Evolutionary conservation across 2,113 vertebrate species (phyloP).

Genomic region (Ornithorhynchus anatinus): DNA sequence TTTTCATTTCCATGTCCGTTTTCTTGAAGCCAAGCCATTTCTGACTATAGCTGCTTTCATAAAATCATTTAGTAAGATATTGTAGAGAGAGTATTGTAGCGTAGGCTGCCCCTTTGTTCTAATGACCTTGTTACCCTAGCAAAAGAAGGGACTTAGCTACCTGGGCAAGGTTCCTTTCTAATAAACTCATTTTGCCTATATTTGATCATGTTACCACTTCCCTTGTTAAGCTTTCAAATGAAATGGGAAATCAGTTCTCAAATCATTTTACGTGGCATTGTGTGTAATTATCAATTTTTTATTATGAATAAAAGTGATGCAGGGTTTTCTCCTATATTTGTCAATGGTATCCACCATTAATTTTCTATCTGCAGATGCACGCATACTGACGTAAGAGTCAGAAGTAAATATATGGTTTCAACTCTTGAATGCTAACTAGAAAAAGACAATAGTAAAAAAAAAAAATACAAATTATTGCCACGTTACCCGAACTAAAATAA

Average conservation of each 20-base stretch:
- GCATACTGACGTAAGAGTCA: too few relatives aligned
- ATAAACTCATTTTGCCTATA: neutral
- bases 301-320: too few relatives aligned
- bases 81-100: too few relatives aligned
- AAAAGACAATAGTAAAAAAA: neutral
- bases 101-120: too few relatives aligned
- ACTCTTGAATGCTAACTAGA: neutral
- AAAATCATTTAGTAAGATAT: too few relatives aligned
- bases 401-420: conserved; percentile 11
- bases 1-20: too few relatives aligned
- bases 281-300: neutral
- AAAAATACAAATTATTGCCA: neutral
- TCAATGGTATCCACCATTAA: conserved; percentile 5
- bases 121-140: too few relatives aligned
- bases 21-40: too few relatives aligned
- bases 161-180: neutral
- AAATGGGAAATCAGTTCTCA: conserved; percentile 17
- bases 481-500: neutral
- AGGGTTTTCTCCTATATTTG: too few relatives aligned
- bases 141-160: neutral
- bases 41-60: too few relatives aligned
- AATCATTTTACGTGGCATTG: conserved; percentile 9
- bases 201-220: conserved; percentile 11
- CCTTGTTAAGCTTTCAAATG: conserved; percentile 10
- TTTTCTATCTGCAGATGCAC: conserved; percentile 1